Base-by-base conservation (phyloP, 2,113 vertebrate genomes). In the Morone saxatilis region DNA sequence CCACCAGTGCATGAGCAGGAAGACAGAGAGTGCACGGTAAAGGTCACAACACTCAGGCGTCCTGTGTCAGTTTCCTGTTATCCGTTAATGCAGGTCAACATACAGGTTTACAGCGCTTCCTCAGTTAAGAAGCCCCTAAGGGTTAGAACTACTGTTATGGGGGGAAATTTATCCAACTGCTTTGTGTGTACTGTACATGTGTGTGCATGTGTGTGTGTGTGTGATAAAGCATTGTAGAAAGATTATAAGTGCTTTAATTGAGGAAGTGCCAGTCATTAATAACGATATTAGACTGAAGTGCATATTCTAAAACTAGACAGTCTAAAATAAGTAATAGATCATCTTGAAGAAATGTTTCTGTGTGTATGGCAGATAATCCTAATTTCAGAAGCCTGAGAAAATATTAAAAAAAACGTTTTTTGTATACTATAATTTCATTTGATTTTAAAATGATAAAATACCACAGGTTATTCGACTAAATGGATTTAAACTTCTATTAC, bases 1-100 rank as follows among this genome's bases (percentile, higher is more conserved):
- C 54, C 98, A 99, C 91, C 98, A 99, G 91, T 99, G 98, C 92
- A 96, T 99, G 95, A 99, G 98, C 96, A 97, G 97, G 84, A 97
- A 97, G 91, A 96, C 96, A 0, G 98, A 99, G 90, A 97, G 96
- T 0, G 22, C 96, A 67, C 97, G 98, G 98, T 99, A 97, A 95
- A 94, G 76, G 91, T 88, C 90, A 54, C 20, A 77, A 92, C 90
- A 86, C 84, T 71, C 76, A 25, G 53, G 76, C 88, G 71, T 91
- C 92, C 93, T 93, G 88, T 91, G 85, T 87, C 78, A 69, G 85
- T 87, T 94, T 94, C 91, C 93, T 93, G 91, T 92, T 92, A 88
- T 91, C 87, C 20, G 57, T 88, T 89, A 88, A 87, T 87, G 86
- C 87, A 85, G 92, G 93, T 93, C 94, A 94, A 91, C 87, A 31